phyloP scores from a whole-genome alignment of 2,888 invertebrate species.

The Charanyca ferruginea region DNA sequence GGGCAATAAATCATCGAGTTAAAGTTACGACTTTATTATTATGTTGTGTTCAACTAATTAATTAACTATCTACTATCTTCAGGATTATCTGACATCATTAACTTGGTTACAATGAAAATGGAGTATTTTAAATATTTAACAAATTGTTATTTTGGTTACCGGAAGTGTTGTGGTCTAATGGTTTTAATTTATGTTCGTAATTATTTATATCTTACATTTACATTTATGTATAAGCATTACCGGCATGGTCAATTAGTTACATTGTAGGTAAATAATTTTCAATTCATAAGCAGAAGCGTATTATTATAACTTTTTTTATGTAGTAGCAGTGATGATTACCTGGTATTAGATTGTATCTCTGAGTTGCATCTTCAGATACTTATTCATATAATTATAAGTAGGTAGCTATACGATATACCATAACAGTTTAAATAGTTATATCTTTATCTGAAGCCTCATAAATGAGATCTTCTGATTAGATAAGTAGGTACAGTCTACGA shows the following conservation, averaged over 20 bases:
- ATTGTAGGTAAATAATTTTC: slow-evolving; percentile 21
- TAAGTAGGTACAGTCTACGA: slow-evolving; percentile 12
- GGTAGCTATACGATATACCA: neutral
- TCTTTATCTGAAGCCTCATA: slow-evolving; percentile 47
- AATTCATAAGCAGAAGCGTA: slow-evolving; percentile 12
- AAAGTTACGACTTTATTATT: slow-evolving; percentile 51
- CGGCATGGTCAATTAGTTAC: neutral
- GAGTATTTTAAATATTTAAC: slow-evolving; percentile 40
- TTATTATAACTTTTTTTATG: neutral
- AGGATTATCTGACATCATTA: slow-evolving; percentile 42
- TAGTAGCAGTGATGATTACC: neutral
- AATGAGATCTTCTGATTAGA: slow-evolving; percentile 44
- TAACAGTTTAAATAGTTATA: slow-evolving; percentile 28
- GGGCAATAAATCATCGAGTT: slow-evolving; percentile 43
- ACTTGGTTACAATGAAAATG: slow-evolving; percentile 25
- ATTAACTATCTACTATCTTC: slow-evolving; percentile 43
- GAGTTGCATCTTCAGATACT: neutral
- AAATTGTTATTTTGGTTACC: slow-evolving; percentile 39
- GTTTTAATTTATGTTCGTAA: slow-evolving; percentile 36
- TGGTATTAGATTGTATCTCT: neutral
- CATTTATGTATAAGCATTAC: neutral
- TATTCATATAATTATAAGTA: neutral
- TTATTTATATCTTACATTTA: slow-evolving; percentile 15
- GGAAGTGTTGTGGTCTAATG: slow-evolving; percentile 29
- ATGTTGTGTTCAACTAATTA: slow-evolving; percentile 51